A percentile compares a stretch with the other conserved stretches of the same genome.
phyloP scores from a whole-genome alignment of 35 echinoderm and acorn worm species.

The Patiria miniata region DNA sequence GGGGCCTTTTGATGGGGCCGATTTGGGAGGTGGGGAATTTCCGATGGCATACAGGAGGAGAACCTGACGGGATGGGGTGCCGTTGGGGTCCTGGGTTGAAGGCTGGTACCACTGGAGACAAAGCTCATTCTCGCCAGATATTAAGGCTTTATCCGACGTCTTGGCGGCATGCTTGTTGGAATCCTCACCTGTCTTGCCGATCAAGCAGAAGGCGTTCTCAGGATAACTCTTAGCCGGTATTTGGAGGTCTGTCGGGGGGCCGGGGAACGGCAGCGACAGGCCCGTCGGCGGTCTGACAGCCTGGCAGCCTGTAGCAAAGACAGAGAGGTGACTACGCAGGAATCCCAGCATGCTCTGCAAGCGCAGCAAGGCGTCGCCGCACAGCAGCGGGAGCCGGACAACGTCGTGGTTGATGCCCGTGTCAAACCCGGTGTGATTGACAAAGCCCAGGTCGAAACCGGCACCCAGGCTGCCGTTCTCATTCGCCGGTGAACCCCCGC shows the following conservation, averaged over 20 bases:
- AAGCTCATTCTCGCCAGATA: conserved; percentile 64
- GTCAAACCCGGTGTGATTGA: conserved; percentile 45
- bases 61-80: conserved; percentile 19
- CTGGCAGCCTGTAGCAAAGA: conserved; percentile 68
- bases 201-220: conserved; percentile 21
- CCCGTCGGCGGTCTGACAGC: conserved; percentile 59
- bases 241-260: neutral
- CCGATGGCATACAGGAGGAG: conserved; percentile 72
- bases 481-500: neutral
- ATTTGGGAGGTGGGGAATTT: conserved; percentile 30
- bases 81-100: conserved; percentile 31
- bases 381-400: conserved; percentile 77
- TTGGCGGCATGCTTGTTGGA: neutral
- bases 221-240: conserved; percentile 48
- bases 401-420: conserved; percentile 65
- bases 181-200: neutral
- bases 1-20: neutral
- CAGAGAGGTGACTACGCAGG: conserved; percentile 58
- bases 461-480: conserved; percentile 46
- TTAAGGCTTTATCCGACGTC: conserved; percentile 43
- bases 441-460: conserved; percentile 52
- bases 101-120: conserved; percentile 97
- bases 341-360: conserved; percentile 68
- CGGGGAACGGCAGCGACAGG: conserved; percentile 35
- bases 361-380: conserved; percentile 56